Conservation (phyloP, 2,113 vertebrate species). For the Eublepharis macularius region DNA sequence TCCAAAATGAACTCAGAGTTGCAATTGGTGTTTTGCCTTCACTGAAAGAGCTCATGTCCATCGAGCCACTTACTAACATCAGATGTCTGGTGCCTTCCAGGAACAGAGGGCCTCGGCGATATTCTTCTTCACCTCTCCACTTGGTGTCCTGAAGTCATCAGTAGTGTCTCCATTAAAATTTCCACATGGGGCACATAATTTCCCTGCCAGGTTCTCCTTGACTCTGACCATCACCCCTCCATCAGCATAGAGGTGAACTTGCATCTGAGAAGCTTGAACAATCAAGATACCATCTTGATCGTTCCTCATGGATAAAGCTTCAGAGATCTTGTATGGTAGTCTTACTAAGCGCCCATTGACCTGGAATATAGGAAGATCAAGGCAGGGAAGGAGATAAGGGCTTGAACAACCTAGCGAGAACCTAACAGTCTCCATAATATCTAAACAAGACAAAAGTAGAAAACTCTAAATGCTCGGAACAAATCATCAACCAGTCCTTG, state of each 20-base stretch:
- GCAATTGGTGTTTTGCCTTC: background rate
- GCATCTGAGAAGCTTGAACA: background rate
- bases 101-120: background rate
- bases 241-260: background rate
- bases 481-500: too few relatives aligned
- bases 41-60: background rate
- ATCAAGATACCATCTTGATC: background rate
- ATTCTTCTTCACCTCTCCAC: background rate
- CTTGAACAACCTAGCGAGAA: background rate
- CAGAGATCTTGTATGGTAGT: background rate
- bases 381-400: background rate
- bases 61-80: too few relatives aligned
- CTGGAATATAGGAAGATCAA: background rate
- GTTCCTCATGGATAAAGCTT: background rate
- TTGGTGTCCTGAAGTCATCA: conserved; percentile 5
- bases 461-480: too few relatives aligned
- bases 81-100: background rate
- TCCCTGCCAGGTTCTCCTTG: background rate
- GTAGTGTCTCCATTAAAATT: background rate
- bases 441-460: background rate
- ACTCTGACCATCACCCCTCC: background rate
- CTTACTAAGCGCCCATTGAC: background rate
- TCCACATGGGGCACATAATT: conserved; percentile 22
- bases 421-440: background rate
- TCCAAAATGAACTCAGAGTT: background rate